Base-by-base conservation (phyloP, 2,797 vertebrate species). In the Loriculus beryllinus region DNA sequence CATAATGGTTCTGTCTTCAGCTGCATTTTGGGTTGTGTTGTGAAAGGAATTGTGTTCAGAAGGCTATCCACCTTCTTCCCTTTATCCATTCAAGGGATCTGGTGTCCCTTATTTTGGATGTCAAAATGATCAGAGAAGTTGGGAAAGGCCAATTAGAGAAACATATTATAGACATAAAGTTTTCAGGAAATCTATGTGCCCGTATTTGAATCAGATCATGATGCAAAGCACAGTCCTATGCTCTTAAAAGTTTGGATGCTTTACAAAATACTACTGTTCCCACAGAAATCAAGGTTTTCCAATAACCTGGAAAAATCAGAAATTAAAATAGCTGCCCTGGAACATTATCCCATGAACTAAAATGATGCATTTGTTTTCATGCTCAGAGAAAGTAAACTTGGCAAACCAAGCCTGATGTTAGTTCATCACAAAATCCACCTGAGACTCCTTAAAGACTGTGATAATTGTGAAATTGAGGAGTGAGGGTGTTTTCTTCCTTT, bases 241-340 rank as follows among this genome's bases (percentile, higher is more conserved):
- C 82, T 93, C 81, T 83, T 83, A 70, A 78, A 95, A 80, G 49
- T 84, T 48, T 92, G 80, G 74, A 95, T 68, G 68, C 45, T 86
- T 90, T 87, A 93, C 87, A 92, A 88, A 94, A 92, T 79, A 83
- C 29, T 72, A 90, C 76, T 0, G 22, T 87, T 88, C 83, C 76
- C 88, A 96, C 54, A 93, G 91, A 95, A 94, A 94, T 93, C 35
- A 31, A 75, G 74, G 45, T 33, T 91, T 95, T 90, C 78, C 65
- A 77, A 70, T 78, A 95, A 92, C 72, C 65, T 77, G 68, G 59
- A 83, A 91, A 88, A 95, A 35, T 37, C 64, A 84, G 65, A 93
- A 94, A 91, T 90, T 8, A 93, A 93, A 92, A 92, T 29, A 89
- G 37, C 71, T 95, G 68, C 40, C 71, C 52, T 60, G 78, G 52